Percentiles rank a stretch among this genome's conserved stretches.
Conservation (phyloP, 2,888 invertebrate species). For the Agrotis clavis region DNA sequence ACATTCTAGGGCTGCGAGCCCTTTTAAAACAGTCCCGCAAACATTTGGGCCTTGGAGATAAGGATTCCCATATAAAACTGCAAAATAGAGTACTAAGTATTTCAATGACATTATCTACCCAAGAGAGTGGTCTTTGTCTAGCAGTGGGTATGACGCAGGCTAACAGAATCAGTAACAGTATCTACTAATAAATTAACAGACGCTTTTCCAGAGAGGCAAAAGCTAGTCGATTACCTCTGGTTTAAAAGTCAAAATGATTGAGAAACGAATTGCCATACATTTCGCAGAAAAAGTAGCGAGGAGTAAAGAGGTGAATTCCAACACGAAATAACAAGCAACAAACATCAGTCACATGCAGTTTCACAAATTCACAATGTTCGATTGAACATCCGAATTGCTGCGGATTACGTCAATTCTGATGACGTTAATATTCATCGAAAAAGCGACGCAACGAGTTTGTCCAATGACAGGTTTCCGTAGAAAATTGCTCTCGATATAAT, state of each 20-base stretch:
- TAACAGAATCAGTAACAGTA: too few relatives aligned
- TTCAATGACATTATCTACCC: background rate
- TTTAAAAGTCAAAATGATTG: background rate
- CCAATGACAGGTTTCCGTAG: constrained; percentile 63
- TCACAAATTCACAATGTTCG: constrained; percentile 16
- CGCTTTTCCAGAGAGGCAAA: background rate
- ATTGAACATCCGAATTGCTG: constrained; percentile 36
- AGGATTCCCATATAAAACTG: too few relatives aligned
- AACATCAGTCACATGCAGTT: constrained; percentile 11
- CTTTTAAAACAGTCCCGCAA: too few relatives aligned
- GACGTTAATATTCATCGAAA: constrained; percentile 60
- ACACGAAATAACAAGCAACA: constrained; percentile 23
- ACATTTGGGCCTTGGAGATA: too few relatives aligned
- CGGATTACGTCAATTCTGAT: constrained; percentile 39
- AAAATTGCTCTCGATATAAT: constrained; percentile 66
- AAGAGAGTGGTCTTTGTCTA: too few relatives aligned
- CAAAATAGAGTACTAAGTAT: background rate
- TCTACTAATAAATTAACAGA: background rate
- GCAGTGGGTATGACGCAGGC: too few relatives aligned
- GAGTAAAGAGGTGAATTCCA: background rate
- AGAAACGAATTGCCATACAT: background rate
- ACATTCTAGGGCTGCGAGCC: too few relatives aligned
- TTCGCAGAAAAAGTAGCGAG: constrained; percentile 10
- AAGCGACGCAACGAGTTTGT: constrained; percentile 51
- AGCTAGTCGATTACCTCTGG: too few relatives aligned